Evolutionary conservation across 1,140 invertebrate genomes (phyloP), one percentile per base, ranked within the genome.

Genomic region (Temnothorax nylanderi): DNA sequence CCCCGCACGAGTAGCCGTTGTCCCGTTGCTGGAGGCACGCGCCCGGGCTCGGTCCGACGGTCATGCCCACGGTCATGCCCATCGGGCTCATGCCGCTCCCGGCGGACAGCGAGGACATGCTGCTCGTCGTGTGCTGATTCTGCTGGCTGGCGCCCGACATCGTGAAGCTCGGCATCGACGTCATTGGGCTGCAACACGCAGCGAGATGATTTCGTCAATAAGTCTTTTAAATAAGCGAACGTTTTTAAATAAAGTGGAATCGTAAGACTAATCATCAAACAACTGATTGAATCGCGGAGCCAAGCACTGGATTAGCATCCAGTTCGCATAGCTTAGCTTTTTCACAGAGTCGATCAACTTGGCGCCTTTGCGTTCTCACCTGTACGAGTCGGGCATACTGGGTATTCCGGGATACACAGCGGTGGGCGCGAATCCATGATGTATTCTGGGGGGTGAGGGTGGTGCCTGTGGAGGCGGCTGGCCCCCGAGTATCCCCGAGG

Each of bases 1-100:
- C 97, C 64, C 96, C 96, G 94, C 97, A 97, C 47, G 96, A 96
- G 87, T 97, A 97, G 18, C 94, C 94, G 87, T 96, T 96, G 89
- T 97, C 97, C 13, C 97, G 95, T 92, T 97, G 97, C 92, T 97
- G 97, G 21, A 98, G 95, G 94, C 97, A 97, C 1, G 96, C 95
- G 3, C 96, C 96, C 0, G 96, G 96, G 37, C 96, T 96, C 6
- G 96, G 96, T 2, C 95, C 95, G 11, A 95, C 95, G 5, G 94
- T 95, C 95, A 95, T 95, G 1, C 95, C 95, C n/a, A 96, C 94
- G 8, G 94, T 94, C 93, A 95, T 95, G 16, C 95, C 95, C 93
- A 95, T 94, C 6, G 94, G 95, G 1, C 96, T 96, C 95, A 96
- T 96, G 11, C 95, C 95, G 13, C 94, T 92, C 0, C 93, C 93